Conservation (phyloP, 2,888 invertebrate genomes). For the Camponotus fellah region DNA sequence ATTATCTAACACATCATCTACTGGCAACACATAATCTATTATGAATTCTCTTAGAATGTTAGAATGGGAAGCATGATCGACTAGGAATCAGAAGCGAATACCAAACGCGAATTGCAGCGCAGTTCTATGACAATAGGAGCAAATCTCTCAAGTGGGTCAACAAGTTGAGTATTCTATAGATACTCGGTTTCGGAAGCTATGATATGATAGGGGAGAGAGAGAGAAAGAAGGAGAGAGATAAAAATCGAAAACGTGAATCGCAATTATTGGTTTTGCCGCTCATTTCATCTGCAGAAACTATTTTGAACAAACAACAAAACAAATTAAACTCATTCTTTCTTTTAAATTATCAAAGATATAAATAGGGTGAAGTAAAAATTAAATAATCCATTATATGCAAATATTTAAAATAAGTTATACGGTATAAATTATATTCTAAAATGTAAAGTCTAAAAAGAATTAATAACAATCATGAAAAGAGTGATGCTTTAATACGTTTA, state of each 20-base stretch:
- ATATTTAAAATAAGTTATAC: background rate
- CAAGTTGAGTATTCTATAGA: slow-evolving; percentile 48
- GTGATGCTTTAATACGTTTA: background rate
- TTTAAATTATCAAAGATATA: background rate
- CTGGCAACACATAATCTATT: background rate
- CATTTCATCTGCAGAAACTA: background rate
- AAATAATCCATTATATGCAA: background rate
- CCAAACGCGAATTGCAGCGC: slow-evolving; percentile 6
- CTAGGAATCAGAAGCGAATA: background rate
- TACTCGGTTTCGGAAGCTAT: slow-evolving; percentile 16
- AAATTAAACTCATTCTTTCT: background rate
- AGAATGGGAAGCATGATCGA: slow-evolving; percentile 18
- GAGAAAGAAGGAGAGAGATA: background rate
- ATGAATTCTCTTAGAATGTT: slow-evolving; percentile 15
- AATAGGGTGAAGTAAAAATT: background rate
- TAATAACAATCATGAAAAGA: background rate
- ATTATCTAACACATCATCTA: background rate
- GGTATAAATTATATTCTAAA: background rate
- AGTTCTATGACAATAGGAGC: background rate
- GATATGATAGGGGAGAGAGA: slow-evolving; percentile 15
- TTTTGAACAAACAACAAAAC: background rate
- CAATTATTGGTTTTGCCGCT: background rate
- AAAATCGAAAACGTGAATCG: slow-evolving; percentile 23
- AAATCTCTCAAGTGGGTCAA: slow-evolving; percentile 57
- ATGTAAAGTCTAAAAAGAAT: background rate